Percentiles rank a stretch among this genome's conserved stretches.
Evolutionary conservation across 2,888 invertebrate species (phyloP).

Genomic region (Podabrus alpinus): DNA sequence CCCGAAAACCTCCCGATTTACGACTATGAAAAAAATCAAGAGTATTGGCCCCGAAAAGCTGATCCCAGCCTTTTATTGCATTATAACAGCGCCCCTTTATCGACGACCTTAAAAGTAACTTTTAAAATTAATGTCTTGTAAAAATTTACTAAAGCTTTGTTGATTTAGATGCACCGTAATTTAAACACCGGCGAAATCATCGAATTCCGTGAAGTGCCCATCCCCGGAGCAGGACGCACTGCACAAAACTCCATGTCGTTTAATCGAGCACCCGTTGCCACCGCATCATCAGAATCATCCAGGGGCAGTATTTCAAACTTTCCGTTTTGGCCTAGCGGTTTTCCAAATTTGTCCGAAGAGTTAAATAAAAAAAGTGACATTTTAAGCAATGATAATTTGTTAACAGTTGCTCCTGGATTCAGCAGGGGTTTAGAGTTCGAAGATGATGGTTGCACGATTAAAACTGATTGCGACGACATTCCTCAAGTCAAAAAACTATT

Average conservation of each 20-base stretch:
- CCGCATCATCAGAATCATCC: conserved; percentile 70
- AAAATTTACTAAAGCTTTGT: conserved; percentile 31
- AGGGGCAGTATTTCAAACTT: conserved; percentile 79
- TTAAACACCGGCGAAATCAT: conserved; percentile 75
- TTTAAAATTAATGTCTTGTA: conserved; percentile 1
- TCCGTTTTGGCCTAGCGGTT: conserved; percentile 89
- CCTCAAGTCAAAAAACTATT: conserved; percentile 38
- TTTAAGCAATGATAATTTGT: conserved; percentile 48
- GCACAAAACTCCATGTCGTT: conserved; percentile 80
- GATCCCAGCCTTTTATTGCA: conserved; percentile 60
- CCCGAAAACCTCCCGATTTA: conserved; percentile 76
- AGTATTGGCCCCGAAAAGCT: conserved; percentile 65
- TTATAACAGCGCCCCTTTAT: conserved; percentile 58
- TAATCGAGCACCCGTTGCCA: conserved; percentile 70
- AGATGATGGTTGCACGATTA: conserved; percentile 60
- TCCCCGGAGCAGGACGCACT: conserved; percentile 65
- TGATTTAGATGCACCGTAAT: conserved; percentile 68
- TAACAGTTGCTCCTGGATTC: conserved; percentile 70
- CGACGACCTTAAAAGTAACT: conserved; percentile 59
- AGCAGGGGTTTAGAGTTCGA: conserved; percentile 62
- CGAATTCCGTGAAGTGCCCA: conserved; percentile 66
- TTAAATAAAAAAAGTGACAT: conserved; percentile 58
- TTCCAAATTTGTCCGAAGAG: conserved; percentile 60
- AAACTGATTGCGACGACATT: conserved; percentile 29
- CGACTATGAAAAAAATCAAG: conserved; percentile 69